These are phyloP conservation scores for Onthophagus sagittarius DNA, from an alignment of 2,888 invertebrate genomes.

Conservation along the genomic window DNA sequence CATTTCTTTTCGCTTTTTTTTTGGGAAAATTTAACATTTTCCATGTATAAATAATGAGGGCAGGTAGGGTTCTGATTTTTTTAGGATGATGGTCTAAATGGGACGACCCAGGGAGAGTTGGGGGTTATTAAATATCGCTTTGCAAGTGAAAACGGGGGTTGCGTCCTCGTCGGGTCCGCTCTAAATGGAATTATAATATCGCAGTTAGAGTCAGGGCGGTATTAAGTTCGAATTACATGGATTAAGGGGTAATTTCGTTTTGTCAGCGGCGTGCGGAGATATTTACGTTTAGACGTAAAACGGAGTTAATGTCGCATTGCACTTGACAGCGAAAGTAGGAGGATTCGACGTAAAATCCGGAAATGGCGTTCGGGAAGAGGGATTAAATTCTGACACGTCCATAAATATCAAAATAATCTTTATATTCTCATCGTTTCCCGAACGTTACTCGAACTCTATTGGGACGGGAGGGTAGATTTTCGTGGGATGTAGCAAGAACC, in stretches of 20 bases:
- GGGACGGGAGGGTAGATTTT: background rate
- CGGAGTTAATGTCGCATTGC: background rate
- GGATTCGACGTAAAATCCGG: background rate
- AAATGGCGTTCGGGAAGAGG: background rate
- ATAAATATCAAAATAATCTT: background rate
- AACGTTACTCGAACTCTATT: no score
- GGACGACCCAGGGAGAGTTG: background rate
- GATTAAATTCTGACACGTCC: background rate
- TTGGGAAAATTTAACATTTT: background rate
- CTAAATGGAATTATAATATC: background rate
- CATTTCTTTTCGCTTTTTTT: background rate
- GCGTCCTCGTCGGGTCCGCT: background rate
- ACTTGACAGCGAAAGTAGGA: background rate
- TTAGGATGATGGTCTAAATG: background rate
- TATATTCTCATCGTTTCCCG: background rate
- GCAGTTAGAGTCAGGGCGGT: background rate
- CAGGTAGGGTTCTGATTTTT: background rate
- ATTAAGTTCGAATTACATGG: background rate
- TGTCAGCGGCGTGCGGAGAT: background rate
- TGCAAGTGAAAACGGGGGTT: background rate
- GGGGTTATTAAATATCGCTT: background rate
- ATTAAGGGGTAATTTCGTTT: background rate
- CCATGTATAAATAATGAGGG: no score
- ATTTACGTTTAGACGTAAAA: background rate
- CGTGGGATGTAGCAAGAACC: background rate